Evolutionary conservation across 1,140 invertebrate genomes (phyloP).

Genomic region (Drosophila fuyamai): DNA sequence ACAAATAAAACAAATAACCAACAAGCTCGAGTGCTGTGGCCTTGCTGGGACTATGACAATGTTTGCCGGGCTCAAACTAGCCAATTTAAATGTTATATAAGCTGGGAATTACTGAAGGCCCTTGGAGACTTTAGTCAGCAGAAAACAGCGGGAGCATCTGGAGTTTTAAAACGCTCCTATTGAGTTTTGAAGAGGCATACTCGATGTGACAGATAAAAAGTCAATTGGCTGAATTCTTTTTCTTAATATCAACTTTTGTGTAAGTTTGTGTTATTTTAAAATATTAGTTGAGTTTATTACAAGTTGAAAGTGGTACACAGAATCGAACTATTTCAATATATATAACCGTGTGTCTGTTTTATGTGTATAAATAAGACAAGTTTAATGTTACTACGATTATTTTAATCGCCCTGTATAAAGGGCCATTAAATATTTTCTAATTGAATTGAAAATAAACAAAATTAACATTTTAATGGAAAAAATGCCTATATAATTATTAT

Average conservation of each 20-base stretch:
- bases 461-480: too few species aligned
- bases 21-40: conserved; percentile 32
- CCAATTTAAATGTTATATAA: conserved; percentile 45
- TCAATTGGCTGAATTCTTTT: background rate
- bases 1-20: conserved; percentile 42
- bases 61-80: conserved; percentile 10
- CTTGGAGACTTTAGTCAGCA: conserved; percentile 8
- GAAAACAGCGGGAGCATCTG: background rate
- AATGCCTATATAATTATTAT: too few species aligned
- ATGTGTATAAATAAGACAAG: too few species aligned
- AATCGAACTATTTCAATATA: too few species aligned
- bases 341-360: too few species aligned
- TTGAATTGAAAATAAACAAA: too few species aligned
- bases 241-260: background rate
- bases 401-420: too few species aligned
- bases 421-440: too few species aligned
- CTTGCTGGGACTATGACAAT: conserved; percentile 22
- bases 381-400: too few species aligned
- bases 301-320: too few species aligned
- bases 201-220: background rate
- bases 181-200: background rate
- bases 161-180: conserved; percentile 2
- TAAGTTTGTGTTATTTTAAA: too few species aligned
- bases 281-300: too few species aligned
- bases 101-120: conserved; percentile 5